phyloP scores from a whole-genome alignment of 1,140 invertebrate genomes.

The Drosophila novamexicana region DNA sequence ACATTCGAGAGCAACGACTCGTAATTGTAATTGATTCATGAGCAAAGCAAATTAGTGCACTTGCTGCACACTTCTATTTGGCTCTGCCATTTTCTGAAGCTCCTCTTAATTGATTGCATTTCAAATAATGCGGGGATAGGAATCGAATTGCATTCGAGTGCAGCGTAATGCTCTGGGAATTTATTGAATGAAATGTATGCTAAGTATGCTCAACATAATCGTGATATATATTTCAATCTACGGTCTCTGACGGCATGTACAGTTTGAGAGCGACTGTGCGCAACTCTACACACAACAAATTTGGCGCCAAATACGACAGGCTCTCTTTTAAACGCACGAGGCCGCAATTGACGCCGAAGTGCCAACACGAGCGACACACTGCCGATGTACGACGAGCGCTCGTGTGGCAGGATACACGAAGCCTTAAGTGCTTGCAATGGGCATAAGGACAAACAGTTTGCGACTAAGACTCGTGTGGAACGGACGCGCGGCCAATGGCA shows the following conservation, averaged over 20 bases:
- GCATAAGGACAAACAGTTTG: constrained; percentile 69
- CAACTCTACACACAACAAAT: constrained; percentile 64
- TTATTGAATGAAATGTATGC: background rate
- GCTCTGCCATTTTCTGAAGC: constrained; percentile 18
- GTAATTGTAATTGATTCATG: constrained; percentile 59
- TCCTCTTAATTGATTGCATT: constrained; percentile 37
- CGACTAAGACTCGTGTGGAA: constrained; percentile 79
- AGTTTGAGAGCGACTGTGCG: constrained; percentile 62
- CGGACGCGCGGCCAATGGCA: constrained; percentile 76
- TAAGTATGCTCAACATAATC: constrained; percentile 11
- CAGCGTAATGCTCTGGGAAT: background rate
- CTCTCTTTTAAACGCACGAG: constrained; percentile 8
- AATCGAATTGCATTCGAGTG: constrained; percentile 8
- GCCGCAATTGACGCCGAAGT: constrained; percentile 34
- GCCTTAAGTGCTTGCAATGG: constrained; percentile 18
- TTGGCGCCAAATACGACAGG: constrained; percentile 68
- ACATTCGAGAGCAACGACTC: constrained; percentile 46
- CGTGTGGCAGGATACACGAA: constrained; percentile 44
- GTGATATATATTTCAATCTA: background rate
- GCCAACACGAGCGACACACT: constrained; percentile 18
- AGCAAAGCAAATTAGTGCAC: constrained; percentile 52
- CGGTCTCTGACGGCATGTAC: constrained; percentile 22
- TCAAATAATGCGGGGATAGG: background rate
- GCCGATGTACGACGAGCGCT: constrained; percentile 9
- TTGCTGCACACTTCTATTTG: constrained; percentile 37